A percentile compares a stretch with the other conserved stretches of the same genome.
Evolutionary conservation across 2,113 vertebrate genomes (phyloP).

Genomic region (Grammomys dolichurus): DNA sequence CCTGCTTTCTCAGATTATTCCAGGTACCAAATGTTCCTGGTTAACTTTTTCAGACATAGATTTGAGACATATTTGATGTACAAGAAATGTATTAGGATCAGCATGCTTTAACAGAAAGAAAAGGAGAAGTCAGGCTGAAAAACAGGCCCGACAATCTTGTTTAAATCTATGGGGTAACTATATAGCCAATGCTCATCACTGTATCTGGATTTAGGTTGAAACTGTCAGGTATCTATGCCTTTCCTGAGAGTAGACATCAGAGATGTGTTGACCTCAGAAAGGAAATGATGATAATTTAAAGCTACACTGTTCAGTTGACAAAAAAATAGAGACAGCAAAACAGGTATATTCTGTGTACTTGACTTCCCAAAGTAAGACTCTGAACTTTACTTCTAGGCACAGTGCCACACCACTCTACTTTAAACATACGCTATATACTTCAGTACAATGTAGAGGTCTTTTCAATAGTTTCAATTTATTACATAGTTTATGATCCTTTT

Average conservation of each 20-base stretch:
- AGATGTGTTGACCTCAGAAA: neutral
- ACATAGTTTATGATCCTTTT: slow-evolving; percentile 45
- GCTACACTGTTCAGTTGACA: neutral
- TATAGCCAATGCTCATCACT: neutral
- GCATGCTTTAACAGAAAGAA: neutral
- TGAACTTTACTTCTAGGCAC: slow-evolving; percentile 23
- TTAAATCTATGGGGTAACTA: neutral
- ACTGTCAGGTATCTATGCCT: neutral
- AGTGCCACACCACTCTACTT: neutral
- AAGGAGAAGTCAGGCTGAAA: neutral
- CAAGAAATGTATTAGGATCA: slow-evolving; percentile 33
- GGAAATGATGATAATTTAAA: neutral
- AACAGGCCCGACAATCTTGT: neutral
- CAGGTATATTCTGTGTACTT: neutral
- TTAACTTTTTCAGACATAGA: neutral
- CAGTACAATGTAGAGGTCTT: slow-evolving; percentile 11
- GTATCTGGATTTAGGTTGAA: neutral
- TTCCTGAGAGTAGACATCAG: neutral
- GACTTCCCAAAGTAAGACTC: neutral
- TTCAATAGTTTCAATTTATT: slow-evolving; percentile 14
- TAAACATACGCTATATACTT: slow-evolving; percentile 24
- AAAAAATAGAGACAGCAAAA: slow-evolving; percentile 35
- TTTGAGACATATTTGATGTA: neutral
- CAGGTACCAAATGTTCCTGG: neutral
- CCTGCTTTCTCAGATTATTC: slow-evolving; percentile 33